Percentiles rank a stretch among this genome's conserved stretches.
These are phyloP conservation scores for Ophion obscuratus DNA, from an alignment of 2,888 invertebrate genomes.

Conservation along the genomic window DNA sequence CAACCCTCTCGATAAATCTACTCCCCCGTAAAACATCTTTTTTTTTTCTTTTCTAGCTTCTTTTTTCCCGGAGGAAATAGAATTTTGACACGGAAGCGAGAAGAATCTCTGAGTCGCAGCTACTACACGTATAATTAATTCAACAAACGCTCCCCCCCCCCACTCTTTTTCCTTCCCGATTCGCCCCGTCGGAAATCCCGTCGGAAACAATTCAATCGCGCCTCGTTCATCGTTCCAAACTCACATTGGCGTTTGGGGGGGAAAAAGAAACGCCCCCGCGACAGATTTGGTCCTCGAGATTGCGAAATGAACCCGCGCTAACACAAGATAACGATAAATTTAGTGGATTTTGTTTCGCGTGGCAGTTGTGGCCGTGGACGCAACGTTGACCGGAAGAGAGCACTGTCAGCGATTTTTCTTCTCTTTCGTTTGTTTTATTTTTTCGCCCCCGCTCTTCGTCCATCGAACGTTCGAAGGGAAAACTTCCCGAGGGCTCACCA, in stretches of 20 bases:
- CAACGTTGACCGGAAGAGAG: slow-evolving; percentile 76
- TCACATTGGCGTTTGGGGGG: slow-evolving; percentile 25
- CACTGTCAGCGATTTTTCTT: slow-evolving; percentile 56
- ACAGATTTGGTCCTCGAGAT: slow-evolving; percentile 59
- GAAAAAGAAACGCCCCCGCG: slow-evolving; percentile 1
- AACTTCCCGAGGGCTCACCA: neutral
- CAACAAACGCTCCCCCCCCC: neutral
- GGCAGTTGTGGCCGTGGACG: slow-evolving; percentile 79
- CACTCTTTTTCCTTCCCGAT: slow-evolving; percentile 13
- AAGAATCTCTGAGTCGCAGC: slow-evolving; percentile 34
- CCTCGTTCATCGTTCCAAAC: slow-evolving; percentile 18
- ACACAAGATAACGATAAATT: slow-evolving; percentile 48
- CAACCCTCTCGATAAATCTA: slow-evolving; percentile 45
- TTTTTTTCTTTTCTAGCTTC: neutral
- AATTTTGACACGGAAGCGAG: slow-evolving; percentile 56
- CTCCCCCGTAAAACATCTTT: slow-evolving; percentile 41
- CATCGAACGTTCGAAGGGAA: neutral
- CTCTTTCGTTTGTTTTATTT: slow-evolving; percentile 29
- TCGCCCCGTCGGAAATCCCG: slow-evolving; percentile 38
- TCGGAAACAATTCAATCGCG: slow-evolving; percentile 29
- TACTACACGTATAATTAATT: neutral
- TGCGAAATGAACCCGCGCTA: slow-evolving; percentile 43
- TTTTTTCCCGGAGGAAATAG: slow-evolving; percentile 33
- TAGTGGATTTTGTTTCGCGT: slow-evolving; percentile 64
- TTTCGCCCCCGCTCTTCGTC: neutral